Percentiles rank a stretch among this genome's conserved stretches.
Conservation (phyloP, 1,140 invertebrate genomes). For the Drosophila melanica region DNA sequence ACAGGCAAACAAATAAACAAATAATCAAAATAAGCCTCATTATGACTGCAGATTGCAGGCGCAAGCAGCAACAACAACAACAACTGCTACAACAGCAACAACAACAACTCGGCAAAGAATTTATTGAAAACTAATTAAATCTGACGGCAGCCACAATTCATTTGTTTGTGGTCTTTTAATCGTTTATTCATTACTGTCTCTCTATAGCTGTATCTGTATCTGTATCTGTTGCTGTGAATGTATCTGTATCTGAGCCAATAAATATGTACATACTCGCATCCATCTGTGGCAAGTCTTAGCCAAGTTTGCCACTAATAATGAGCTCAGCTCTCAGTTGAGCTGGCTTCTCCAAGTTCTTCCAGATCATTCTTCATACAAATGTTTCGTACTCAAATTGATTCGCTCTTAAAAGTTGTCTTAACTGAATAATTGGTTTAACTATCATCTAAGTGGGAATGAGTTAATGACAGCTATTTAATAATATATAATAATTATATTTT, state of each 20-base stretch:
- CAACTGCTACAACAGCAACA: slow-evolving; percentile 13
- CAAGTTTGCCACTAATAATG: slow-evolving; percentile 13
- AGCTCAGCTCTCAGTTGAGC: slow-evolving; percentile 12
- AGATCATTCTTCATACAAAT: slow-evolving; percentile 6
- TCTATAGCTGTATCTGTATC: not conserved
- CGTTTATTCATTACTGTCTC: slow-evolving; percentile 69
- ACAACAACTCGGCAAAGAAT: slow-evolving; percentile 34
- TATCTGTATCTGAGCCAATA: slow-evolving; percentile 8
- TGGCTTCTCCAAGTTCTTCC: slow-evolving; percentile 1
- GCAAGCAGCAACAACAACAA: slow-evolving; percentile 27
- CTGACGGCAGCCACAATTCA: slow-evolving; percentile 60
- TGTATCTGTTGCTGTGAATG: slow-evolving; percentile 7
- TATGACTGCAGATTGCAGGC: slow-evolving; percentile 58
- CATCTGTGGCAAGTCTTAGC: not conserved
- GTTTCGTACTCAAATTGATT: slow-evolving; percentile 19
- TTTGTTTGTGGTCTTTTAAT: slow-evolving; percentile 63
- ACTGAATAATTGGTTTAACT: slow-evolving; percentile 6
- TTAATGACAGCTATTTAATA: slow-evolving; percentile 16
- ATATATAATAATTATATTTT: too few species aligned
- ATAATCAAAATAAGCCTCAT: slow-evolving; percentile 78
- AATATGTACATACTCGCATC: not conserved
- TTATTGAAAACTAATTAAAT: slow-evolving; percentile 75
- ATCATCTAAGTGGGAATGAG: slow-evolving; percentile 11
- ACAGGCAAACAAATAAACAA: slow-evolving; percentile 56
- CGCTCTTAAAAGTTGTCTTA: not conserved